Evolutionary conservation across 2,113 vertebrate species (phyloP).

Genomic region (Rattus rattus): DNA sequence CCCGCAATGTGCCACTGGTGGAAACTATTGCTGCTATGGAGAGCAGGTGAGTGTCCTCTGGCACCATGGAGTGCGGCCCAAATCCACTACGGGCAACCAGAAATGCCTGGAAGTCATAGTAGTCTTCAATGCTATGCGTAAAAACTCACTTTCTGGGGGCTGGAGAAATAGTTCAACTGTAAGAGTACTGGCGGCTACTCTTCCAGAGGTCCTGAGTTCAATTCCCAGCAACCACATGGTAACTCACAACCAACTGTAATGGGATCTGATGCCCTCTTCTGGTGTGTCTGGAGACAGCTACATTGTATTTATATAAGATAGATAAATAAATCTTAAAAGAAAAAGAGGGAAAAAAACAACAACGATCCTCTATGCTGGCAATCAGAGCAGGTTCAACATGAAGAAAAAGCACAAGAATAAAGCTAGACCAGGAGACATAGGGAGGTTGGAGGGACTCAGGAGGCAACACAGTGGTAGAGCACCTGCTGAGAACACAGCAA

Average conservation of each 20-base stretch:
- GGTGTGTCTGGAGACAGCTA: too few species aligned
- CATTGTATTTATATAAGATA: too few species aligned
- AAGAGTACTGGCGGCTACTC: too few species aligned
- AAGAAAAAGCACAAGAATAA: neutral
- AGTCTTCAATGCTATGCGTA: neutral
- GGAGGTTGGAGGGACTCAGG: neutral
- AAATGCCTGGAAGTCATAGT: too few species aligned
- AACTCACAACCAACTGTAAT: too few species aligned
- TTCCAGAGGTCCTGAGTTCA: too few species aligned
- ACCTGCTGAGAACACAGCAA: neutral
- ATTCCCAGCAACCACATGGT: too few species aligned
- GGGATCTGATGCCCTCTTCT: too few species aligned
- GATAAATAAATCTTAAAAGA: too few species aligned
- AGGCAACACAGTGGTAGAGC: neutral
- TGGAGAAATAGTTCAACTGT: too few species aligned
- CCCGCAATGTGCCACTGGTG: conserved; percentile 84
- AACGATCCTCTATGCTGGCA: neutral
- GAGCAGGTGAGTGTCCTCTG: conserved; percentile 79
- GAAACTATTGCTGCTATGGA: conserved; percentile 89
- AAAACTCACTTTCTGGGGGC: neutral
- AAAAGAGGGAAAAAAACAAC: too few species aligned
- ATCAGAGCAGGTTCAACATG: neutral
- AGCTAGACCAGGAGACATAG: neutral
- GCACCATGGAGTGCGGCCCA: fast-evolving
- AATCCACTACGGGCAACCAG: fast-evolving